Conservation (phyloP, 1,140 invertebrate species). For the Psix sp. region DNA sequence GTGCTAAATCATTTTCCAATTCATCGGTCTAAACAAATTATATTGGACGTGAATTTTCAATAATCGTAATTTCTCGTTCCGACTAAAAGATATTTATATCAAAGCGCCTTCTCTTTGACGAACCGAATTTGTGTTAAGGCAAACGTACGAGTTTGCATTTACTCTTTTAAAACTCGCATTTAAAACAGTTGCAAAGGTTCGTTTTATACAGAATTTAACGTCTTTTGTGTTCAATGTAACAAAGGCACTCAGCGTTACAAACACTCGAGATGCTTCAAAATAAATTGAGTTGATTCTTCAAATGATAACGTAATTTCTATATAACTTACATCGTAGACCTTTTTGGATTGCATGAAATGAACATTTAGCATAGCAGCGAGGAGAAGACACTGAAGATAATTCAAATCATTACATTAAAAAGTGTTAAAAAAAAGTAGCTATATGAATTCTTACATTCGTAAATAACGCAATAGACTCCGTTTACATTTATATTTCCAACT, state of each 20-base stretch:
- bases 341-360: background rate
- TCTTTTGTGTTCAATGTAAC: conserved; percentile 21
- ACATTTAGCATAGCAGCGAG: no score
- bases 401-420: background rate
- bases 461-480: no score
- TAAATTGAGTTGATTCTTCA: conserved; percentile 17
- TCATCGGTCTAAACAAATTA: conserved; percentile 23
- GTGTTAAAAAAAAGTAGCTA: background rate
- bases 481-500: no score
- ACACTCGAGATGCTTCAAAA: conserved; percentile 15
- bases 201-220: conserved; percentile 20
- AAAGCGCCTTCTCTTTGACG: conserved; percentile 6
- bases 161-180: conserved; percentile 1
- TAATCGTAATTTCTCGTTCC: conserved; percentile 16
- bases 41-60: conserved; percentile 8
- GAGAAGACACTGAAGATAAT: no score
- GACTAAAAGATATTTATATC: conserved; percentile 2
- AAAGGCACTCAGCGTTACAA: conserved; percentile 1
- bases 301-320: conserved; percentile 21
- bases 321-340: background rate
- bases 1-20: conserved; percentile 26
- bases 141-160: conserved; percentile 9
- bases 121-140: conserved; percentile 7
- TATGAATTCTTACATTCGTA: no score
- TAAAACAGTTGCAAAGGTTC: conserved; percentile 16